These are phyloP conservation scores for Coregonus ussuriensis DNA, from an alignment of 2,797 vertebrate species.

Conservation along the genomic window DNA sequence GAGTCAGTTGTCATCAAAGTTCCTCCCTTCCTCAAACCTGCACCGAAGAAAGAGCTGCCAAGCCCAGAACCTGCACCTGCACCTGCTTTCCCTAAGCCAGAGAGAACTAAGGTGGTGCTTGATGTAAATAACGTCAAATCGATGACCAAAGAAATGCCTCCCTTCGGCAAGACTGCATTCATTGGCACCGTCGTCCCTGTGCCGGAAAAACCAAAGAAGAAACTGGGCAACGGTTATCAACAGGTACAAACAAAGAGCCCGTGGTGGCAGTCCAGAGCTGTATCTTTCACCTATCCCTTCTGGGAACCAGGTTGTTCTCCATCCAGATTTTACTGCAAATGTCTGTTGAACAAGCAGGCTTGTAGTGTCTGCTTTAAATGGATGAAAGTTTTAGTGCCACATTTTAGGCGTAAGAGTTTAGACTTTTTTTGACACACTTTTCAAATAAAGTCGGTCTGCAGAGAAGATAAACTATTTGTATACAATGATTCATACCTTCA, in stretches of 20 bases:
- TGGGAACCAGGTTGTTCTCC: slow-evolving; percentile 50
- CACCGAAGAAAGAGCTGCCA: slow-evolving; percentile 54
- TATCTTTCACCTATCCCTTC: slow-evolving; percentile 64
- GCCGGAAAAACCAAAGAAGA: slow-evolving; percentile 70
- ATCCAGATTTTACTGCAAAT: slow-evolving; percentile 52
- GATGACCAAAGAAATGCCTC: slow-evolving; percentile 71
- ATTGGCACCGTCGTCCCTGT: slow-evolving; percentile 60
- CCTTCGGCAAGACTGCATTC: slow-evolving; percentile 70
- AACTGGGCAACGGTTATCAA: slow-evolving; percentile 80
- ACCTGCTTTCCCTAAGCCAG: slow-evolving; percentile 23
- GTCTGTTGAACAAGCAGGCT: not conserved
- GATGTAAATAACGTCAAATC: slow-evolving; percentile 70
- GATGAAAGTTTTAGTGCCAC: not conserved
- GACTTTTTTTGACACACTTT: too few species aligned
- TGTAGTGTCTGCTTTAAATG: not conserved
- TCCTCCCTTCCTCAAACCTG: slow-evolving; percentile 19
- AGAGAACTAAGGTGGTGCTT: slow-evolving; percentile 55
- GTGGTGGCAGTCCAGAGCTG: slow-evolving; percentile 71
- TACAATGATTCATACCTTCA: not conserved
- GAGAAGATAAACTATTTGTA: not conserved
- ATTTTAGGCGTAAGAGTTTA: not conserved
- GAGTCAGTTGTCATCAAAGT: slow-evolving; percentile 55
- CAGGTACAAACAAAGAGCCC: slow-evolving; percentile 84
- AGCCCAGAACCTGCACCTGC: slow-evolving; percentile 41
- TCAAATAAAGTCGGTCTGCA: not conserved